These are phyloP conservation scores for Helarctos malayanus DNA, from an alignment of 2,797 vertebrate genomes.

Conservation along the genomic window DNA sequence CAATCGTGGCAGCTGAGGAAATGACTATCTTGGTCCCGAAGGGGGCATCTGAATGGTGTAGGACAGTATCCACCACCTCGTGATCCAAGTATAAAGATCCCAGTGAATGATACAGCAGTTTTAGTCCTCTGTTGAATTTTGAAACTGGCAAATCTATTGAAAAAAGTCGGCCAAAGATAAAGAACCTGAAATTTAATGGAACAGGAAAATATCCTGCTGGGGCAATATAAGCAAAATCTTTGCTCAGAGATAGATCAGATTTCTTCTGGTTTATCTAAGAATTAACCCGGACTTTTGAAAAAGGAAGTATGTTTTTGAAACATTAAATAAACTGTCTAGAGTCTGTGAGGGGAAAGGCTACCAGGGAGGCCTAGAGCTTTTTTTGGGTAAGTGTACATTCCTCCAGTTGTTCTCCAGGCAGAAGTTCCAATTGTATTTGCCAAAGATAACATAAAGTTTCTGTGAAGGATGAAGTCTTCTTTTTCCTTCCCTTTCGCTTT, in stretches of 20 bases:
- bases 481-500: background rate
- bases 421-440: background rate
- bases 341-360: background rate
- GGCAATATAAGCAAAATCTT: constrained; percentile 58
- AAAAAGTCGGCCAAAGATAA: constrained; percentile 32
- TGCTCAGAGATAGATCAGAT: constrained; percentile 28
- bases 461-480: background rate
- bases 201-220: constrained; percentile 56
- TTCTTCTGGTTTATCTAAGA: constrained; percentile 53
- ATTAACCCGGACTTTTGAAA: constrained; percentile 31
- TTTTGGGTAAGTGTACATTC: background rate
- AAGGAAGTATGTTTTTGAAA: background rate
- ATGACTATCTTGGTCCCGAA: background rate
- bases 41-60: background rate
- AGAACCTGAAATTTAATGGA: constrained; percentile 27
- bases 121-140: constrained; percentile 18
- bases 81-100: background rate
- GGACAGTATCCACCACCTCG: background rate
- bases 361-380: background rate
- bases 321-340: background rate
- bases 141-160: constrained; percentile 22
- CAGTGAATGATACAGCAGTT: background rate
- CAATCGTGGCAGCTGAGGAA: background rate
- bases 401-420: background rate
- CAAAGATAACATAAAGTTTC: background rate